A percentile compares a stretch with the other conserved stretches of the same genome.
Evolutionary conservation across 2,113 vertebrate genomes (phyloP).

Genomic region (Theristicus caerulescens): DNA sequence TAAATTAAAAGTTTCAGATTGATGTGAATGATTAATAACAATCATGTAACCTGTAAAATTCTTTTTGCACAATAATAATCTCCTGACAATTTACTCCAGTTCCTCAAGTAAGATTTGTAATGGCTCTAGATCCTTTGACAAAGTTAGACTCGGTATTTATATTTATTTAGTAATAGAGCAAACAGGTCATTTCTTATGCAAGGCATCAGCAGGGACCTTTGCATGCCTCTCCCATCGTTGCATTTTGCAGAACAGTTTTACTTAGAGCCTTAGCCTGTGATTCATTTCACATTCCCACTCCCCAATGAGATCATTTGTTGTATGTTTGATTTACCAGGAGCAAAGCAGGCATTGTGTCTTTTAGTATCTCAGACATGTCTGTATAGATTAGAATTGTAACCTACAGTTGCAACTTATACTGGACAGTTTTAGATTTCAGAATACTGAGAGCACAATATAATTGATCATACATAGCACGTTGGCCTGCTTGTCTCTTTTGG

Average conservation of each 20-base stretch:
- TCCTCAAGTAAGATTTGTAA: background rate
- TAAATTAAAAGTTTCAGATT: background rate
- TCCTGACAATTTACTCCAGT: background rate
- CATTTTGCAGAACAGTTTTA: background rate
- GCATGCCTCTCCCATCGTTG: background rate
- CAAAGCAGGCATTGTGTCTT: background rate
- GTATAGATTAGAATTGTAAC: background rate
- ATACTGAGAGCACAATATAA: background rate
- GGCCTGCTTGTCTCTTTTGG: background rate
- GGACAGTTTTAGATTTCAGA: background rate
- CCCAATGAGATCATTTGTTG: background rate
- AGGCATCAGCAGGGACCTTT: background rate
- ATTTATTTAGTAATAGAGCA: background rate
- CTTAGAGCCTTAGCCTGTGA: background rate
- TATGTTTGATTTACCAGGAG: conserved; percentile 13
- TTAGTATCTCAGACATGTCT: background rate
- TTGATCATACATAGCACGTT: background rate
- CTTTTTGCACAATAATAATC: background rate
- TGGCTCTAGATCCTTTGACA: background rate
- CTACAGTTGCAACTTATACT: background rate
- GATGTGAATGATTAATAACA: background rate
- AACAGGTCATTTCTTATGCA: background rate
- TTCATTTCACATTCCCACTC: background rate
- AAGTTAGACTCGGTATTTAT: background rate
- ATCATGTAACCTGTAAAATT: background rate